phyloP scores from a whole-genome alignment of 1,140 invertebrate genomes.

The Rhopalosiphum padi region DNA sequence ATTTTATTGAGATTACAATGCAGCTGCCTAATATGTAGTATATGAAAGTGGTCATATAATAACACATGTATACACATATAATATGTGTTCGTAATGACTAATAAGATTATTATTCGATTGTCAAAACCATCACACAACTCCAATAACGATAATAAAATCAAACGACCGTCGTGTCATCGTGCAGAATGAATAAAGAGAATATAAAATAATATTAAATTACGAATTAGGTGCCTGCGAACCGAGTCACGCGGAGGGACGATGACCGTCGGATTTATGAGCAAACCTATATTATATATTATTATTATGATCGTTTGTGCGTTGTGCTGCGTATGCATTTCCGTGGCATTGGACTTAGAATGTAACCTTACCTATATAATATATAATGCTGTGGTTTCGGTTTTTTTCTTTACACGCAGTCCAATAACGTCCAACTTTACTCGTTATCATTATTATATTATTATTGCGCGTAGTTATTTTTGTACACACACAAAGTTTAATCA shows the following conservation, averaged over 20 bases:
- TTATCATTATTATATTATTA: constrained; percentile 20
- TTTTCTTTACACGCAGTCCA: background rate
- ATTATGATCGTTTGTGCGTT: background rate
- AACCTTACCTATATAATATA: background rate
- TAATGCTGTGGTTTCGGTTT: background rate
- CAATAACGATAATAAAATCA: constrained; percentile 20
- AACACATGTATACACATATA: background rate
- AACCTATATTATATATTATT: constrained; percentile 13
- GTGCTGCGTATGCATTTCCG: background rate
- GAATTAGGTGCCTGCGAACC: background rate
- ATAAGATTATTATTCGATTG: background rate
- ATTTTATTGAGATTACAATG: background rate
- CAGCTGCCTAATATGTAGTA: background rate
- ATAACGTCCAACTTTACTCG: background rate
- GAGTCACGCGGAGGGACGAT: background rate
- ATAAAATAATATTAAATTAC: constrained; percentile 15
- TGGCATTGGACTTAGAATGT: background rate
- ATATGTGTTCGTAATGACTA: background rate
- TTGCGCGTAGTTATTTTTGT: background rate
- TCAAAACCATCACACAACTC: constrained; percentile 6
- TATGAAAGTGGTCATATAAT: constrained; percentile 16
- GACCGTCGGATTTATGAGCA: constrained; percentile 10
- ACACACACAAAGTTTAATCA: constrained; percentile 20
- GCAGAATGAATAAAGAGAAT: background rate
- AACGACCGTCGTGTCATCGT: constrained; percentile 18